phyloP scores from a whole-genome alignment of 2,113 vertebrate genomes.

The Rhinoptilus africanus region DNA sequence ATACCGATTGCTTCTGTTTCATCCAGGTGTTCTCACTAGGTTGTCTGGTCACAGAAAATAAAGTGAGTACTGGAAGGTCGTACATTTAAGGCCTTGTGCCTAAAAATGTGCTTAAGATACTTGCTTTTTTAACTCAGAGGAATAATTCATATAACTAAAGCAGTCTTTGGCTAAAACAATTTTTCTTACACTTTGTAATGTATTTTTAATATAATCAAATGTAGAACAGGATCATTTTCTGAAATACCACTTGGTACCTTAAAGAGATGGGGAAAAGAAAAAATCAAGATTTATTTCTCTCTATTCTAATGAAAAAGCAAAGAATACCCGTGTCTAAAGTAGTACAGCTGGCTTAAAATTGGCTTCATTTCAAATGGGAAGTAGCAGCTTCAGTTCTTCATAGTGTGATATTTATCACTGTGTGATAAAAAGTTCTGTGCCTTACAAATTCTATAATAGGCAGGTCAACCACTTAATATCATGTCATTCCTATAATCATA shows the following conservation, averaged over 20 bases:
- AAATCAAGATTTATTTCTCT: not conserved
- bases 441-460: conserved; percentile 8
- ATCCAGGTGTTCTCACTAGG: not conserved
- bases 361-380: not conserved
- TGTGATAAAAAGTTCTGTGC: conserved; percentile 2
- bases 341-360: not conserved
- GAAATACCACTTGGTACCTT: not conserved
- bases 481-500: not conserved
- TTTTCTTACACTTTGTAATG: not conserved
- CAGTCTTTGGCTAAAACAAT: not conserved
- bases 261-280: not conserved
- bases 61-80: fast-evolving
- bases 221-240: not conserved
- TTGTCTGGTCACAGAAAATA: not conserved
- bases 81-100: fast-evolving
- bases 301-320: not conserved
- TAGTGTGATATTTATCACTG: not conserved
- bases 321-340: not conserved
- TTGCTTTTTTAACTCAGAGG: not conserved
- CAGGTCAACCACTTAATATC: conserved; percentile 27
- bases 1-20: not conserved
- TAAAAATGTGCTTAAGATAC: not conserved
- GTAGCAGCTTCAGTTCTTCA: not conserved
- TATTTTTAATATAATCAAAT: not conserved
- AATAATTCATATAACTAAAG: not conserved